Conservation (phyloP, 2,888 invertebrate genomes). For the Agrilus cyanescens region DNA sequence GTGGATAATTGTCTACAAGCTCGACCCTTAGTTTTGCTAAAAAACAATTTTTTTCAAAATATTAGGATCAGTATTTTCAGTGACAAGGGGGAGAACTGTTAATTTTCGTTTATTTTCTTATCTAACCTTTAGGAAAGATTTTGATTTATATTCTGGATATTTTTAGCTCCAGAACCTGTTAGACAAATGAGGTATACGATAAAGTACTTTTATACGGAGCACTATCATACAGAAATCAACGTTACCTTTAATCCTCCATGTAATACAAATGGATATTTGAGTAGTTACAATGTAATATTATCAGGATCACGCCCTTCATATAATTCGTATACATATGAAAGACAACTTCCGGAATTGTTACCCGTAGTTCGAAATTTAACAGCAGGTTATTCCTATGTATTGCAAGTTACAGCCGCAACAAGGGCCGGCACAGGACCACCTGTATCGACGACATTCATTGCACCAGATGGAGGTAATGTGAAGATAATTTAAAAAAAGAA, state of each 20-base stretch:
- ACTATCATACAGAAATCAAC: constrained; percentile 14
- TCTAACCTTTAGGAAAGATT: too few relatives aligned
- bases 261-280: constrained; percentile 19
- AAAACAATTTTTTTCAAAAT: too few relatives aligned
- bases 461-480: constrained; percentile 22
- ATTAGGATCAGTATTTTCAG: too few relatives aligned
- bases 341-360: too few relatives aligned
- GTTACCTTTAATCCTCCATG: constrained; percentile 19
- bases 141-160: neutral
- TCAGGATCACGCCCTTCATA: neutral
- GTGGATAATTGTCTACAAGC: too few relatives aligned
- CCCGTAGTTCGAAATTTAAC: constrained; percentile 5
- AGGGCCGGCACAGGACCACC: constrained; percentile 5
- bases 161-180: constrained; percentile 7
- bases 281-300: constrained; percentile 13
- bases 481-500: too few relatives aligned
- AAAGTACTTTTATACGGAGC: constrained; percentile 5
- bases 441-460: constrained; percentile 5
- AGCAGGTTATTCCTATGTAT: constrained; percentile 16
- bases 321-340: neutral
- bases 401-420: constrained; percentile 2
- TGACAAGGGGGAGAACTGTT: too few relatives aligned
- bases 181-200: neutral
- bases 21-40: too few relatives aligned
- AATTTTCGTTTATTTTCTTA: too few relatives aligned